Base-by-base conservation (phyloP, 2,888 invertebrate genomes). In the Luffia ferchaultella region DNA sequence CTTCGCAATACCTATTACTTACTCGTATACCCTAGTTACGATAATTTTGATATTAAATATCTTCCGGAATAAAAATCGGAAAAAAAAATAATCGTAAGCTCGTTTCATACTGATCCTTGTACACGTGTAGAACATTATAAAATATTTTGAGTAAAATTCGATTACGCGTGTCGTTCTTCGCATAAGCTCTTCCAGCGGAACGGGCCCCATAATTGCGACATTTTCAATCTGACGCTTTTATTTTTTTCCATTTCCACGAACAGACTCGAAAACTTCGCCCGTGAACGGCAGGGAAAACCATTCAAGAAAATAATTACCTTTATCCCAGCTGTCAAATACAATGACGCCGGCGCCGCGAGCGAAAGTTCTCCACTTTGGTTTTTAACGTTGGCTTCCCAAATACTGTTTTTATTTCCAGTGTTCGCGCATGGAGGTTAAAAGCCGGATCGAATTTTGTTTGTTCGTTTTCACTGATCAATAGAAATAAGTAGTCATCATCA, bases 261-360 rank as follows among this genome's bases (percentile, higher is more conserved):
- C 18, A 46, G 45, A 20, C 42, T 20, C 16, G 12, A 12, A 18
- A 48, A 48, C 17, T 42, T 49, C 43, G 7, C 17, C 42, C n/a
- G 19, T 15, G 43, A 12, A 30, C 30, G 43, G 18, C 3, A 49
- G 52, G 46, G 54, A 48, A 55, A 48, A 62, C 52, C 58, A 64
- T 63, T 67, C 51, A 63, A 63, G 64, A 66, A 69, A 70, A 67
- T 70, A 71, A 73, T 72, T 68, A 70, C 50, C 63, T 64, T 61
- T 61, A 58, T 62, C 58, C 52, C 50, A 47, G 56, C 65, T 67
- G 72, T 70, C 72, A 69, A 65, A 66, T 52, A 62, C 73, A 68
- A 63, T 30, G 30, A 30, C 30, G 30, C 5, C 30, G 30, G 30
- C 3, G 30, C 3, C 3, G 30, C 5, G 5, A 12, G 5, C 12